Percentiles rank a stretch among this genome's conserved stretches.
Evolutionary conservation across 2,888 invertebrate species (phyloP).

Genomic region (Cactoblastis cactorum): DNA sequence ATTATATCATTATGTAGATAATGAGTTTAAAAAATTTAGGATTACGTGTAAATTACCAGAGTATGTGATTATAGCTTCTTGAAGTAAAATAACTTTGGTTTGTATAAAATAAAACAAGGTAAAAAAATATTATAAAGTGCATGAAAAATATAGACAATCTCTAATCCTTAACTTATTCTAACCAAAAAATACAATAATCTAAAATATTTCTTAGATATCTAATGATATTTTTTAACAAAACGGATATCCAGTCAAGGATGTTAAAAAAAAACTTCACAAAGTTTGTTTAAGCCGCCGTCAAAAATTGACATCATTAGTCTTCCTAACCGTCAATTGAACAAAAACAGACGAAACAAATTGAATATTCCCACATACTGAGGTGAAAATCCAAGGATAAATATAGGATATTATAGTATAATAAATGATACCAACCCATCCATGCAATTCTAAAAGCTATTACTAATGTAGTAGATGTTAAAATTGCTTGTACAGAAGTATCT

Average conservation of each 20-base stretch:
- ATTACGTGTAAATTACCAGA: too few species aligned
- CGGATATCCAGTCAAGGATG: not conserved
- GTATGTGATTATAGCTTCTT: too few species aligned
- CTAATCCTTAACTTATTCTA: too few species aligned
- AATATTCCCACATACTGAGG: conserved; percentile 75
- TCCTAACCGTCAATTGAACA: conserved; percentile 70
- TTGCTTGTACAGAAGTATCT: conserved; percentile 25
- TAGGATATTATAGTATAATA: conserved; percentile 56
- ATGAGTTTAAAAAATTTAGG: too few species aligned
- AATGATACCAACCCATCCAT: conserved; percentile 45
- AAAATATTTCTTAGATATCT: not conserved
- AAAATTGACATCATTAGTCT: conserved; percentile 66
- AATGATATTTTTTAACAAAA: not conserved
- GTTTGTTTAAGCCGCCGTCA: conserved; percentile 45
- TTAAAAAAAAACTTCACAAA: conserved; percentile 20
- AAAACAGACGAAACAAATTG: conserved; percentile 77
- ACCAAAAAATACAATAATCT: too few species aligned
- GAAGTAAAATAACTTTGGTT: too few species aligned
- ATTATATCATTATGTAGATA: too few species aligned
- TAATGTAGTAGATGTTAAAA: conserved; percentile 27
- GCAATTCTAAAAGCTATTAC: conserved; percentile 33
- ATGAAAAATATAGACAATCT: too few species aligned
- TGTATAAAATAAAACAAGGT: too few species aligned
- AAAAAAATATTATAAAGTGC: too few species aligned
- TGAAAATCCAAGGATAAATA: conserved; percentile 76